A percentile compares a stretch with the other conserved stretches of the same genome.
Evolutionary conservation across 2,113 vertebrate genomes (phyloP).

Genomic region (Sialia sialis): DNA sequence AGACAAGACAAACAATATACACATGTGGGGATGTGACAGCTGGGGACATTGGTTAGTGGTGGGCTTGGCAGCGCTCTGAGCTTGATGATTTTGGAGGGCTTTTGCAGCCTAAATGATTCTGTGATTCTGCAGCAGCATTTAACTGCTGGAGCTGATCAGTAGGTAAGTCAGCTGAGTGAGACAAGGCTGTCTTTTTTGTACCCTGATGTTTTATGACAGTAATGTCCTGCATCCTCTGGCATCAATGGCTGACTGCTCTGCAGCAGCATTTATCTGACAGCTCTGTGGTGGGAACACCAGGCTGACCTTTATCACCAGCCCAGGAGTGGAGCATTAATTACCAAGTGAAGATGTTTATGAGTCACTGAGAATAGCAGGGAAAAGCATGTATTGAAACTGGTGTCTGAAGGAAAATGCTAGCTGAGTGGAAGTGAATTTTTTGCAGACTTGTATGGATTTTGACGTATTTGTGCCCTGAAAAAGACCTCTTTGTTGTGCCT

Average conservation of each 20-base stretch:
- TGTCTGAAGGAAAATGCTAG: background rate
- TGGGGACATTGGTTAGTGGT: background rate
- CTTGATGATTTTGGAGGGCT: background rate
- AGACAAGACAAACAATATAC: background rate
- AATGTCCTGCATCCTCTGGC: background rate
- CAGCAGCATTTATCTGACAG: background rate
- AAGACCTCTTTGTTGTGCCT: background rate
- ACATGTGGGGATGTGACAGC: background rate
- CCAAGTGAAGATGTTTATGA: background rate
- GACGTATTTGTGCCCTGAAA: background rate
- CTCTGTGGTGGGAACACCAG: background rate
- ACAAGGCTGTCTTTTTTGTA: background rate
- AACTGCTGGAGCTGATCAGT: background rate
- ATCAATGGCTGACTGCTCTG: background rate
- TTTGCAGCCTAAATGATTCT: background rate
- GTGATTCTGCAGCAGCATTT: background rate
- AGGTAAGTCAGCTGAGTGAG: background rate
- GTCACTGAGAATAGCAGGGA: background rate
- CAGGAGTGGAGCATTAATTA: background rate
- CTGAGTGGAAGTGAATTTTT: background rate
- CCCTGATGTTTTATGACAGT: background rate
- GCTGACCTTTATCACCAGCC: accelerated
- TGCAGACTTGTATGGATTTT: background rate
- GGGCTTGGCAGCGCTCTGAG: background rate
- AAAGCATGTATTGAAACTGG: background rate